These are phyloP conservation scores for Drosophila fungiperda DNA, from an alignment of 2,888 invertebrate genomes.

Conservation along the genomic window DNA sequence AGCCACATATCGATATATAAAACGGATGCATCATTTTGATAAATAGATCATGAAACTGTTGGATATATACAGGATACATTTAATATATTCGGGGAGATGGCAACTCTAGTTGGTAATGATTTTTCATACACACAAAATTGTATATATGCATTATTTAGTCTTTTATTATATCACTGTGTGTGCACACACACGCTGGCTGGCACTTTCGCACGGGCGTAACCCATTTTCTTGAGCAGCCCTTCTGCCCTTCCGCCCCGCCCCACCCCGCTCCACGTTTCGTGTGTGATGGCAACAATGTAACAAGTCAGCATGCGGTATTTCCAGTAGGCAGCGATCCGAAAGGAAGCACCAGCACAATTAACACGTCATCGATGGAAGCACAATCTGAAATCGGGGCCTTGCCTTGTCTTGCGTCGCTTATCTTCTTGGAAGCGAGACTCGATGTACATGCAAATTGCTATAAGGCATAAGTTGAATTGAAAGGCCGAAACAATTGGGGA, in stretches of 20 bases:
- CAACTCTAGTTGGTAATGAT: slow-evolving; percentile 55
- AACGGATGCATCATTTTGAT: background rate
- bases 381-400: slow-evolving; percentile 56
- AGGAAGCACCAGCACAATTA: slow-evolving; percentile 51
- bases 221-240: slow-evolving; percentile 26
- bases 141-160: slow-evolving; percentile 29
- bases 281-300: slow-evolving; percentile 31
- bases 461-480: slow-evolving; percentile 9
- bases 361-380: slow-evolving; percentile 59
- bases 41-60: background rate
- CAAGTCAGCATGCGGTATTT: slow-evolving; percentile 44
- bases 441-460: slow-evolving; percentile 16
- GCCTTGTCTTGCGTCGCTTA: slow-evolving; percentile 52
- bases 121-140: slow-evolving; percentile 1
- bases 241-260: background rate
- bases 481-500: slow-evolving; percentile 16
- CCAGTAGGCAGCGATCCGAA: slow-evolving; percentile 23
- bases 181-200: slow-evolving; percentile 17
- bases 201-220: slow-evolving; percentile 41
- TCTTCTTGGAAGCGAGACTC: slow-evolving; percentile 50
- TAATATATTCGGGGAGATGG: slow-evolving; percentile 3
- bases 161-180: slow-evolving; percentile 30
- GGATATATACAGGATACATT: no score
- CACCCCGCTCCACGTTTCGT: background rate
- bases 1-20: background rate